Conservation (phyloP, 2,797 vertebrate species). For the Scolopax rusticola region DNA sequence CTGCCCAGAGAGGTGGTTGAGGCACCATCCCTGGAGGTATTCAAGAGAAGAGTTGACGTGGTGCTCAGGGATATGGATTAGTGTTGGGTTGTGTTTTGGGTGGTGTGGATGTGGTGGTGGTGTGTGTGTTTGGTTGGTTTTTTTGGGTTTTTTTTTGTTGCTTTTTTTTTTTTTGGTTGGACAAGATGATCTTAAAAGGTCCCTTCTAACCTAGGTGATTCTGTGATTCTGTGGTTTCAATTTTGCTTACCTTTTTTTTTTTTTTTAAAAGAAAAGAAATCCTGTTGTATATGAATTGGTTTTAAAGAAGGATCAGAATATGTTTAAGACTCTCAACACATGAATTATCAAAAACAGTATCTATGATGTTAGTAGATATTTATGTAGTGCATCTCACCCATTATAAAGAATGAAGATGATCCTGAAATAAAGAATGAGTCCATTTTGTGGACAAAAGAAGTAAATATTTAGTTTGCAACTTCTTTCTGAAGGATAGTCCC, state of each 20-base stretch:
- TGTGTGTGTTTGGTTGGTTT: too few relatives aligned
- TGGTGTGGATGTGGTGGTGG: too few relatives aligned
- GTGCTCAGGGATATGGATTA: too few relatives aligned
- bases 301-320: not conserved
- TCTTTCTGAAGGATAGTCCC: not conserved
- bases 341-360: not conserved
- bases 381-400: not conserved
- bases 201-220: too few relatives aligned
- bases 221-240: too few relatives aligned
- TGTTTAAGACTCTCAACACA: not conserved
- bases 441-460: not conserved
- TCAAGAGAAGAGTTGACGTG: too few relatives aligned
- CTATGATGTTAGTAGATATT: not conserved
- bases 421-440: not conserved
- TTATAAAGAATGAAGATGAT: not conserved
- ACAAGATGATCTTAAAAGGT: too few relatives aligned
- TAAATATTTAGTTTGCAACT: not conserved
- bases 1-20: too few relatives aligned
- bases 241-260: not conserved
- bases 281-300: fast-evolving
- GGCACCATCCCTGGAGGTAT: too few relatives aligned
- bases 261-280: not conserved
- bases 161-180: too few relatives aligned
- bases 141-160: too few relatives aligned
- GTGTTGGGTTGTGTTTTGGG: too few relatives aligned